Conservation (phyloP, 2,888 invertebrate species). For the Meloe dianella region DNA sequence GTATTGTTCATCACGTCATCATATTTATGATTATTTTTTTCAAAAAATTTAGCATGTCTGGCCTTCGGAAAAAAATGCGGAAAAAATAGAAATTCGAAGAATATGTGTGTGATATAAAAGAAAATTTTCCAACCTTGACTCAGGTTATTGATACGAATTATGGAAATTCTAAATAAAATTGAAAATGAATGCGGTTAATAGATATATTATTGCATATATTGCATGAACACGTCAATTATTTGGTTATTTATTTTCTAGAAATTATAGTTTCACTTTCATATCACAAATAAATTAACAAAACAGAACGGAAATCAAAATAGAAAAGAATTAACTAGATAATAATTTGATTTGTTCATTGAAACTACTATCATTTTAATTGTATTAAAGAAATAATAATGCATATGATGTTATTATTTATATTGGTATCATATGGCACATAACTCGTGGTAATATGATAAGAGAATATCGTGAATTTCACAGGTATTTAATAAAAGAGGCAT, state of each 20-base stretch:
- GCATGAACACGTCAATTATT: not conserved
- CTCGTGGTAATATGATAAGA: not conserved
- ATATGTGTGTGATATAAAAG: not conserved
- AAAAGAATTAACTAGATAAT: not conserved
- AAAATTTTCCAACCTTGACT: slow-evolving; percentile 3
- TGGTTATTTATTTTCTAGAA: slow-evolving; percentile 6
- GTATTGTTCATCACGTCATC: too few relatives aligned
- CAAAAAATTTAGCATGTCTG: too few relatives aligned
- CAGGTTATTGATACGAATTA: slow-evolving; percentile 2
- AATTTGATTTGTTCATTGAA: not conserved
- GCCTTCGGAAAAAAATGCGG: too few relatives aligned
- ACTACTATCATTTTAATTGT: not conserved
- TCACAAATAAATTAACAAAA: not conserved
- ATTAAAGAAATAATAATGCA: not conserved
- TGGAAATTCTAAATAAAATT: not conserved
- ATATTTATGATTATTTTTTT: not conserved
- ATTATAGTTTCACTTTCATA: slow-evolving; percentile 9
- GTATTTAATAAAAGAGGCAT: not conserved
- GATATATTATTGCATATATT: slow-evolving; percentile 7
- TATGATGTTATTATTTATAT: not conserved
- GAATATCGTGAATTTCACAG: too few relatives aligned
- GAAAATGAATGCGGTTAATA: too few relatives aligned
- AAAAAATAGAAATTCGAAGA: not conserved
- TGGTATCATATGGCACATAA: not conserved
- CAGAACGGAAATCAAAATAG: not conserved